phyloP scores from a whole-genome alignment of 2,888 invertebrate genomes.

The Exocentrus adspersus region DNA sequence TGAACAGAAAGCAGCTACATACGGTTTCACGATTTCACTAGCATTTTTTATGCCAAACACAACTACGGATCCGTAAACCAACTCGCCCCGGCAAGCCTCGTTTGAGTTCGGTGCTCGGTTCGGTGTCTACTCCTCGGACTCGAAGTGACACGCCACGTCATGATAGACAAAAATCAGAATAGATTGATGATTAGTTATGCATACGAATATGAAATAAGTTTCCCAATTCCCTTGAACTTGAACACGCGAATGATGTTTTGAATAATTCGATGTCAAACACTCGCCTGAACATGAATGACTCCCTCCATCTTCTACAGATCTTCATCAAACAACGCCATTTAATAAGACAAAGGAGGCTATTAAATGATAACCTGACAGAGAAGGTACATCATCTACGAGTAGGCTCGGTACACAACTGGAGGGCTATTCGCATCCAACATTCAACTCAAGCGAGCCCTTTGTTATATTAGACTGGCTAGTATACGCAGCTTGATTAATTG shows the following conservation, averaged over 20 bases:
- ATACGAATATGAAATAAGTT: no score
- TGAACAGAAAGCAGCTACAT: no score
- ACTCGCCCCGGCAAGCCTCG: no score
- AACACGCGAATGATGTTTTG: not conserved
- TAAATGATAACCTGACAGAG: constrained; percentile 21
- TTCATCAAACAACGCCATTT: constrained; percentile 13
- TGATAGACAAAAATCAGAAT: no score
- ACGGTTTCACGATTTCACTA: no score
- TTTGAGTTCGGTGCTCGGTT: no score
- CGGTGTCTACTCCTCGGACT: no score
- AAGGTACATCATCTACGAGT: not conserved
- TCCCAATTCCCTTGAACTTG: not conserved
- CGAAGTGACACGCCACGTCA: no score
- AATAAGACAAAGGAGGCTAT: constrained; percentile 19
- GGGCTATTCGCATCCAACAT: not conserved
- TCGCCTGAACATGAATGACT: not conserved
- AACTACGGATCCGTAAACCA: no score
- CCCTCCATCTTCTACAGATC: not conserved
- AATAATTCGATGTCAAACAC: not conserved
- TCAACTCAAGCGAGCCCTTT: constrained; percentile 4
- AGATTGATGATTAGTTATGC: no score
- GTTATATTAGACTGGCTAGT: constrained; percentile 1
- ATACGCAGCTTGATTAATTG: constrained; percentile 10
- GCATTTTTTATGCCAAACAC: no score
- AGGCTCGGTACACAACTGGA: constrained; percentile 9